Conservation (phyloP, 2,888 invertebrate species). For the Campoplex nolae region DNA sequence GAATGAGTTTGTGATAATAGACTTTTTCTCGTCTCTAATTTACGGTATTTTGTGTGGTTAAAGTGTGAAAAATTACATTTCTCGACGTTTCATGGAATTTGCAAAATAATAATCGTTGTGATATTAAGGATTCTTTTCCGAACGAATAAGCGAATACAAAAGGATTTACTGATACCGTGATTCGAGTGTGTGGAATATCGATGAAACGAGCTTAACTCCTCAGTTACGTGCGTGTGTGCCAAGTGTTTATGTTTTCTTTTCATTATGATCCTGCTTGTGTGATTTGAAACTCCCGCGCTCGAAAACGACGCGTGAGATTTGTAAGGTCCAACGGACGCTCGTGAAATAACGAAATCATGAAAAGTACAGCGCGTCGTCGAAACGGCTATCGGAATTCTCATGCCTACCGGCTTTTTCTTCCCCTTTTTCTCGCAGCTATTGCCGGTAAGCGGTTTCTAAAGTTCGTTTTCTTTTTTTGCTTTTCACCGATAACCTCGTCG, state of each 20-base stretch:
- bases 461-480: background rate
- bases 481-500: background rate
- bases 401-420: slow-evolving; percentile 75
- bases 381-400: slow-evolving; percentile 69
- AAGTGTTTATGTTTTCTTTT: slow-evolving; percentile 41
- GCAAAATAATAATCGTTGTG: slow-evolving; percentile 2
- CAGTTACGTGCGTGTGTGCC: slow-evolving; percentile 33
- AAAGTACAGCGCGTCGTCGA: slow-evolving; percentile 72
- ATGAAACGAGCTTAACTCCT: slow-evolving; percentile 44
- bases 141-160: slow-evolving; percentile 22
- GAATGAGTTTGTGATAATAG: background rate
- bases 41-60: background rate
- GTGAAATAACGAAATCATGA: slow-evolving; percentile 67
- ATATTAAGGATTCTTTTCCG: background rate
- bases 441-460: slow-evolving; percentile 77
- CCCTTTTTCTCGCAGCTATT: slow-evolving; percentile 76
- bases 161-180: slow-evolving; percentile 57
- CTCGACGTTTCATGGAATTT: background rate
- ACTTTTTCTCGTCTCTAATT: background rate
- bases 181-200: slow-evolving; percentile 33
- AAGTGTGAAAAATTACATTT: slow-evolving; percentile 23
- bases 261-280: slow-evolving; percentile 69
- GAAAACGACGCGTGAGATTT: slow-evolving; percentile 61
- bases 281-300: slow-evolving; percentile 68
- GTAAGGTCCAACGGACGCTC: slow-evolving; percentile 42